Evolutionary conservation across 2,797 vertebrate species (phyloP), one percentile per base, ranked within the genome.

Genomic region (Tragopan temminckii): DNA sequence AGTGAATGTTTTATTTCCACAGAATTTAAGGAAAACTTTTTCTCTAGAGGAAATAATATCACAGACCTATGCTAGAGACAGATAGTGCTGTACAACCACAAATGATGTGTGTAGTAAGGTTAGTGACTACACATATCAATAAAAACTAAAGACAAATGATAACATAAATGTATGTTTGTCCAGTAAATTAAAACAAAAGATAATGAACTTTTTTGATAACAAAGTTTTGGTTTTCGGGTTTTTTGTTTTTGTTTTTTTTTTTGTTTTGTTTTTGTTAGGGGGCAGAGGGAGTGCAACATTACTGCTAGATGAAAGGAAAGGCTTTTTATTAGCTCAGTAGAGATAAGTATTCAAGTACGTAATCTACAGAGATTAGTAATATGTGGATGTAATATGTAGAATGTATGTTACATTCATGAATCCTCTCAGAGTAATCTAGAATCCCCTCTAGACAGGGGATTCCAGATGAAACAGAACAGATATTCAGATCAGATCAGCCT

Each of bases 171-270:
- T 75, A 31, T 64, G 12, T 79, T 81, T 95, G 13, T 38, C 74
- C 38, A 69, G 35, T 33, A 89, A 94, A 88, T 68, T 69, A 76
- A 85, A 79, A 23, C 19, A 76, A 38, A 94, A 92, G 42, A 33
- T 92, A 71, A 88, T 61, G 11, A 71, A 14, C 8, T 45, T 75
- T 78, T 88, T 43, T 43, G 42, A 17, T 43, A 18, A 43, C 42
- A 43, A 42, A 42, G 42, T 43, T 19, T 23, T n/a, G n/a, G n/a
- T n/a, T n/a, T n/a, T n/a, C n/a, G n/a, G n/a, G n/a, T n/a, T n/a
- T n/a, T n/a, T n/a, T n/a, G n/a, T n/a, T n/a, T n/a, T n/a, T n/a
- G n/a, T n/a, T n/a, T n/a, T n/a, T n/a, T n/a, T n/a, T n/a, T n/a
- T n/a, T n/a, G n/a, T n/a, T n/a, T n/a, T n/a, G n/a, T n/a, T n/a